Conservation (phyloP, 2,888 invertebrate genomes). For the Drosophila limbata region DNA sequence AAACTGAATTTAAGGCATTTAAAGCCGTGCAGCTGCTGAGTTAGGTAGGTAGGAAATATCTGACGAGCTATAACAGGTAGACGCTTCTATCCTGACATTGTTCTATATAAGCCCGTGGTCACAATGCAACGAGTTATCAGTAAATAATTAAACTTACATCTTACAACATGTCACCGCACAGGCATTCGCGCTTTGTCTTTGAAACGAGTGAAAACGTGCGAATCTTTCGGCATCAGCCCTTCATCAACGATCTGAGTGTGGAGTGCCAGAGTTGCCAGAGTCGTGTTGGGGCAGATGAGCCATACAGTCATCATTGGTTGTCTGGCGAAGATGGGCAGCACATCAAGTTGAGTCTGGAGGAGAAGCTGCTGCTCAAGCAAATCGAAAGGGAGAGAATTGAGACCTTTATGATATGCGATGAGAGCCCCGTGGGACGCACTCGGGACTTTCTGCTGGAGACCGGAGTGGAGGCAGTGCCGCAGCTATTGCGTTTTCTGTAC, state of each 20-base stretch:
- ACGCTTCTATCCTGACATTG: neutral
- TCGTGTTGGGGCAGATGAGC: conserved; percentile 33
- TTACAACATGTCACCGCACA: conserved; percentile 15
- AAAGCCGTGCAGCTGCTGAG: neutral
- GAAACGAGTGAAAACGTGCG: neutral
- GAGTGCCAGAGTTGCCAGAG: conserved; percentile 57
- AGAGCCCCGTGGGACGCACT: conserved; percentile 43
- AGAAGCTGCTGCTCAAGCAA: conserved; percentile 47
- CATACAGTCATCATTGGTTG: conserved; percentile 62
- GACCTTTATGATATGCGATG: conserved; percentile 68
- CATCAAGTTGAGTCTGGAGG: conserved; percentile 30
- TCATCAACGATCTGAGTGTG: conserved; percentile 10
- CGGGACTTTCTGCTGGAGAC: conserved; percentile 62
- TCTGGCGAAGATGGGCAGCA: conserved; percentile 15
- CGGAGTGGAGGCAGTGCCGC: conserved; percentile 64
- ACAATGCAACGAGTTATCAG: neutral
- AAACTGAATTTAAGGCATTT: neutral
- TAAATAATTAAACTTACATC: neutral
- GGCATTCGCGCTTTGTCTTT: conserved; percentile 12
- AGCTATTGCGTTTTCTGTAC: conserved; percentile 58
- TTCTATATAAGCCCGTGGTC: neutral
- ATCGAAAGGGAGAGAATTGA: conserved; percentile 63
- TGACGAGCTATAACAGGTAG: neutral
- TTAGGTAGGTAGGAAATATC: neutral
- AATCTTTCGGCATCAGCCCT: conserved; percentile 18